Percentiles rank a stretch among this genome's conserved stretches.
Conservation (phyloP, 2,888 invertebrate genomes). For the Sepiola atlantica region DNA sequence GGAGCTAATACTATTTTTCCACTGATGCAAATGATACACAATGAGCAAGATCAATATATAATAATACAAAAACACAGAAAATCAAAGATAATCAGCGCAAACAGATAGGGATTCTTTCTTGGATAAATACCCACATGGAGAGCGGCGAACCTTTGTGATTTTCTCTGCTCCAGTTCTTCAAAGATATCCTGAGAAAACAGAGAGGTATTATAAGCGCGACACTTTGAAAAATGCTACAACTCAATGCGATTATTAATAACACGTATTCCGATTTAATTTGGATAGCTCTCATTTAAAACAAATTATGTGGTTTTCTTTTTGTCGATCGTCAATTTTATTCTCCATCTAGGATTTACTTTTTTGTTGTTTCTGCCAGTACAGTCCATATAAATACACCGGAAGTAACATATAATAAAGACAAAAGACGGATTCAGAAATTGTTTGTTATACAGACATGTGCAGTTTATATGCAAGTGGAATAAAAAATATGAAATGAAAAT, state of each 20-base stretch:
- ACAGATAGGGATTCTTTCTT: background rate
- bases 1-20: too few relatives aligned
- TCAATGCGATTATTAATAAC: background rate
- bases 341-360: background rate
- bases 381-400: background rate
- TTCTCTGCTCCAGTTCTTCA: background rate
- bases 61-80: background rate
- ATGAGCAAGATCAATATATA: background rate
- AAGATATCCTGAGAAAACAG: conserved; percentile 47
- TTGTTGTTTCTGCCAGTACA: background rate
- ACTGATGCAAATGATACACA: too few relatives aligned
- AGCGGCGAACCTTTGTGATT: conserved; percentile 36
- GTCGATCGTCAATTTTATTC: background rate
- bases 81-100: background rate
- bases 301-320: background rate
- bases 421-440: too few relatives aligned
- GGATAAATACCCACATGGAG: conserved; percentile 42
- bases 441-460: too few relatives aligned
- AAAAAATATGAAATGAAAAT: too few relatives aligned
- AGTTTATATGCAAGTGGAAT: too few relatives aligned
- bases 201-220: conserved; percentile 39
- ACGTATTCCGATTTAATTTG: background rate
- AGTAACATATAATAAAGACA: background rate
- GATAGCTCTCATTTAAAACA: too few relatives aligned
- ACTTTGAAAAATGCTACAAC: background rate